Evolutionary conservation across 2,113 vertebrate species (phyloP).

Genomic region (Mormyrus iriodes): DNA sequence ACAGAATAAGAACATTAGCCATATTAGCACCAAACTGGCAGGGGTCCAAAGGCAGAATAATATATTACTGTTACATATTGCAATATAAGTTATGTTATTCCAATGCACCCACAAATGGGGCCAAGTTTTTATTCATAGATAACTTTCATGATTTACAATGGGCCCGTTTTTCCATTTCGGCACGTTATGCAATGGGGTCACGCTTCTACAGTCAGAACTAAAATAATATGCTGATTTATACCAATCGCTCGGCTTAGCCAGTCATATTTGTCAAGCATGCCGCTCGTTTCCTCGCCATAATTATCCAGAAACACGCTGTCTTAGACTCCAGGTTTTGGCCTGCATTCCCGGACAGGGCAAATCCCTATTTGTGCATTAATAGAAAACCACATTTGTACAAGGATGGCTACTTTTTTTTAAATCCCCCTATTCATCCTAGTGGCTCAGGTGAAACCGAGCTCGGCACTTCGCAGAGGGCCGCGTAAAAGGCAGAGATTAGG

Average conservation of each 20-base stretch:
- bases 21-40: not conserved
- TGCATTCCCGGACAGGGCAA: not conserved
- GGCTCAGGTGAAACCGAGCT: not conserved
- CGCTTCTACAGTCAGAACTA: not conserved
- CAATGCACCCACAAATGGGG: not conserved
- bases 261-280: not conserved
- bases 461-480: not conserved
- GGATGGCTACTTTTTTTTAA: not conserved
- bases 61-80: not conserved
- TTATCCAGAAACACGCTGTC: not conserved
- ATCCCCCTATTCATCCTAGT: not conserved
- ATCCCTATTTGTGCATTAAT: not conserved
- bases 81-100: constrained; percentile 2
- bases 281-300: not conserved
- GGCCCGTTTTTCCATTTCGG: not conserved
- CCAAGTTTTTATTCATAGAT: not conserved
- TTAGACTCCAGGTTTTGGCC: not conserved
- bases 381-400: not conserved
- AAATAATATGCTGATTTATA: constrained; percentile 16
- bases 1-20: not conserved
- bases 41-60: not conserved
- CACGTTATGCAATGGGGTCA: not conserved
- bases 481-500: not conserved
- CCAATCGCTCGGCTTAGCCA: not conserved
- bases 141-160: not conserved